A percentile compares a stretch with the other conserved stretches of the same genome.
Evolutionary conservation across 2,113 vertebrate genomes (phyloP).

Genomic region (Melanerpes formicivorus): DNA sequence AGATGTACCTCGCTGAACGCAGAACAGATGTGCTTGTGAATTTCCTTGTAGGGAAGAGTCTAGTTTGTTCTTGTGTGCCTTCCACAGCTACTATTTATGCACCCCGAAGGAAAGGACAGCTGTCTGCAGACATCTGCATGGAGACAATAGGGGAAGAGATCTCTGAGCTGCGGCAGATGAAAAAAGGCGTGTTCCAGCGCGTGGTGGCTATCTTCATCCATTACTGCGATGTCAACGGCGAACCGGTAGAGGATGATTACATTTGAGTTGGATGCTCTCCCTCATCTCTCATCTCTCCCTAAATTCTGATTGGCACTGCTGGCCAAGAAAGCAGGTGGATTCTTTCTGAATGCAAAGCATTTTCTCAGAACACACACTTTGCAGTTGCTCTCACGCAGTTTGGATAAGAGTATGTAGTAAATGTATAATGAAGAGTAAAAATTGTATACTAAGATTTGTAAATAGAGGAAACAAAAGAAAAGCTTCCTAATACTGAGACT

Average conservation of each 20-base stretch:
- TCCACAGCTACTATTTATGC: conserved; percentile 93
- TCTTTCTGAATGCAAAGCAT: not conserved
- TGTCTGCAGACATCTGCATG: conserved; percentile 98
- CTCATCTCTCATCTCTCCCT: not conserved
- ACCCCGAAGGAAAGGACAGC: conserved; percentile 93
- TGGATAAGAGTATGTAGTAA: conserved; percentile 68
- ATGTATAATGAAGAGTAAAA: conserved; percentile 73
- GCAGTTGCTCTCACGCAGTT: conserved; percentile 36
- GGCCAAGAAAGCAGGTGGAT: conserved; percentile 27
- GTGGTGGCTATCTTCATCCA: conserved; percentile 97
- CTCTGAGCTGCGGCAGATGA: conserved; percentile 92
- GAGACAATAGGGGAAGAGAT: conserved; percentile 98
- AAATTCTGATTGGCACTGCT: conserved; percentile 10
- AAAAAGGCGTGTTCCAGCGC: conserved; percentile 90
- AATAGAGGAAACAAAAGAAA: conserved; percentile 70
- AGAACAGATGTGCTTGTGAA: not conserved
- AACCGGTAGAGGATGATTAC: conserved; percentile 96
- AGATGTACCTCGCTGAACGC: not conserved
- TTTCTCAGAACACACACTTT: conserved; percentile 5
- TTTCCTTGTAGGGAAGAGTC: not conserved
- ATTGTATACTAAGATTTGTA: conserved; percentile 80
- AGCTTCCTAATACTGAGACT: conserved; percentile 75
- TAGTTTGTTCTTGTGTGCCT: not conserved
- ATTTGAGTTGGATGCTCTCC: conserved; percentile 76
- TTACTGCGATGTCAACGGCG: conserved; percentile 94